Base-by-base conservation (phyloP, 2,113 vertebrate species). In the Lipotes vexillifer region DNA sequence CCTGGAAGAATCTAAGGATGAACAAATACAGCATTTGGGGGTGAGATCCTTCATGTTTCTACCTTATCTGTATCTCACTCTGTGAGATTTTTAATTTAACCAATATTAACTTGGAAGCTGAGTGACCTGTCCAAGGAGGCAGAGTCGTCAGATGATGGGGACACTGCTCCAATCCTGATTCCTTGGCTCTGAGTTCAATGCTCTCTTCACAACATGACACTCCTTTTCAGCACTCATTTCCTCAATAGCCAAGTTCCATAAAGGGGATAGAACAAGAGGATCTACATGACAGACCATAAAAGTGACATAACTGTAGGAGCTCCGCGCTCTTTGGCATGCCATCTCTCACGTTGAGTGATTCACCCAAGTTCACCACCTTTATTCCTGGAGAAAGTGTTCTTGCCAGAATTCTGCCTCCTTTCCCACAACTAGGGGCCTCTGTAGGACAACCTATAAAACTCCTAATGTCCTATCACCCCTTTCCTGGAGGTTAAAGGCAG, bases 251-350 rank as follows among this genome's bases (percentile, higher is more conserved):
- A 29, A 14, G 15, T 5, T 61, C 29, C 4, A 0, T 4, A 2
- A 41, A 17, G 49, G 55, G 10, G 27, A 65, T 2, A 4, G 55
- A n/a, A 55, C 18, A 88, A 68, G 52, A 63, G 2, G 0, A 0
- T 17, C 41, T 31, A 29, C n/a, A 5, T 0, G 1, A 9, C 41
- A n/a, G 72, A 31, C 29, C 80, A 3, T 6, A 3, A 2, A 55
- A 25, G 13, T 14, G 18, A 36, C 20, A 21, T 1, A 5, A 6
- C 27, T 8, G 10, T 0, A 52, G 33, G 57, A 13, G 33, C 18
- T 18, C 20, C 11, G 27, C 33, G 17, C 4, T 11, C 14, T 44
- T n/a, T 29, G n/a, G 7, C 3, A 1, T 1, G 0, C 29, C 1
- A 1, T 33, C 14, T 9, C 14, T 36, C 59, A 25, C 1, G 38